Base-by-base conservation (phyloP, 1,140 invertebrate genomes). In the Himalopsyche phryganea region DNA sequence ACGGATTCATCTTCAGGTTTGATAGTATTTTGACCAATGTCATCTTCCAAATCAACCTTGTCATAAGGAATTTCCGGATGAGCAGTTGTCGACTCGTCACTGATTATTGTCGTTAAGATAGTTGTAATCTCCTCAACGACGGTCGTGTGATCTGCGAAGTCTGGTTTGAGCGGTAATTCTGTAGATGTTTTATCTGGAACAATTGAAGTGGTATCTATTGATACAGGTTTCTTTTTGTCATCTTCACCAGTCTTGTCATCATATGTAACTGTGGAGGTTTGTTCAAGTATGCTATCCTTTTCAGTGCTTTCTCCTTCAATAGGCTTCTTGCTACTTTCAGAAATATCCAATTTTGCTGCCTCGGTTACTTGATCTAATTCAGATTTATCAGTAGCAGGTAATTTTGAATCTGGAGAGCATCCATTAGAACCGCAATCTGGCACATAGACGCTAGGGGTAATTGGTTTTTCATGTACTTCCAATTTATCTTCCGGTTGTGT, bases 391-490 rank as follows among this genome's bases (percentile, higher is more conserved):
- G 18, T 46, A 49, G 54, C 50, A 38, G 35, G 46, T n/a, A n/a
- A n/a, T 28, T 28, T 28, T 5, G 23, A 28, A 28, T 28, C 23
- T 28, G 23, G 23, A 20, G 44, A 53, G 19, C 61, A 64, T 23
- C 50, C 61, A 32, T 41, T 32, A 36, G 51, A 50, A 63, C 50
- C 41, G 17, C 57, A 46, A 48, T 62, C 45, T 45, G 54, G 57
- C 15, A 57, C 5, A 52, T 64, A 61, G 41, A 61, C 67, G 55
- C 65, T 51, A 35, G 66, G 66, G 50, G 60, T 51, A 36, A 65
- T 68, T 41, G 69, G 52, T 55, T 65, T 44, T 57, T 67, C 69
- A 48, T 66, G 58, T 41, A 58, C 57, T 42, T 58, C 38, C 54
- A 5, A 5, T 3, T 28, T 9, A 5, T 42, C 41, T 58, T 50